Base-by-base conservation (phyloP, 2,888 invertebrate species). In the Leptopilina syphax region DNA sequence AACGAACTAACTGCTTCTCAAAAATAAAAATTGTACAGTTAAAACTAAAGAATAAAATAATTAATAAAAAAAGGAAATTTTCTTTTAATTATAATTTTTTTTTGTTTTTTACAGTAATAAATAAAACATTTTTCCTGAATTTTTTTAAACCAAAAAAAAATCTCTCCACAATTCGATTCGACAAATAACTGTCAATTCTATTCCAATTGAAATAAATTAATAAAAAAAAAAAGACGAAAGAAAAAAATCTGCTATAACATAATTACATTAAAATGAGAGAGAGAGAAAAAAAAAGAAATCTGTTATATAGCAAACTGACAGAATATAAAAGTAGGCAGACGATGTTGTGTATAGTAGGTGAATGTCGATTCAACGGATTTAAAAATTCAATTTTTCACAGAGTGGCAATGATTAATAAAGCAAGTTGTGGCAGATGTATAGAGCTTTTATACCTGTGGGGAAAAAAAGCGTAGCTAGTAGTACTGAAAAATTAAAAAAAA, bases 371-470 rank as follows among this genome's bases (percentile, higher is more conserved):
- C 57, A n/a, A 13, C 6, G 73, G 27, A 7, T 73, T 73, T 73
- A 57, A 73, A 73, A 73, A 57, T 57, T 73, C 57, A 57, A 73
- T 73, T 73, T 73, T 73, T 57, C 57, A 73, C 57, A 34, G 34
- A 57, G 57, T 73, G 73, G 57, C 73, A 73, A 73, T 73, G 54
- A 73, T 73, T 73, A 73, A 73, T 57, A 57, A 73, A 73, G 57
- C 34, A 9, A 73, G 57, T 73, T 73, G 57, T 41, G 34, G 57
- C 34, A 73, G 57, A 73, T 73, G 73, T 73, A 57, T 73, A 10
- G n/a, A 73, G 18, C 3, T 3, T 57, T 10, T 13, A 13, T 44
- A 44, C 44, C 27, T 73, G 57, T 34, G 9, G 41, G 1, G 57
- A 9, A 18, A 34, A 6, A 50, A 12, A 57, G 9, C 34, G 13